A percentile compares a stretch with the other conserved stretches of the same genome.
Evolutionary conservation across 2,113 vertebrate species (phyloP).

Genomic region (human): GRCh38 chr18:44079501-44080000

Average conservation of each 20-base stretch:
- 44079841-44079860: neutral
- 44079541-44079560: neutral
- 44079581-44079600: neutral
- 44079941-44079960: neutral
- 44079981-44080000: constrained; percentile 16
- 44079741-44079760: neutral
- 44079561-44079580: neutral
- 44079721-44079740: neutral
- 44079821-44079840: neutral
- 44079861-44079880: neutral
- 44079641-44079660: neutral
- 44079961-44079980: constrained; percentile 56
- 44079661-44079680: neutral
- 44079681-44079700: neutral
- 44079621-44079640: neutral
- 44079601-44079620: neutral
- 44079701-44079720: neutral
- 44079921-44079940: neutral
- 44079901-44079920: neutral
- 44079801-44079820: neutral
- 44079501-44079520: neutral
- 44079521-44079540: neutral
- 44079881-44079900: neutral
- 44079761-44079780: neutral
- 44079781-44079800: neutral